Evolutionary conservation across 2,113 vertebrate genomes (phyloP), one percentile per base, ranked within the genome.

Genomic region (Neolamprologus cancellatus): DNA sequence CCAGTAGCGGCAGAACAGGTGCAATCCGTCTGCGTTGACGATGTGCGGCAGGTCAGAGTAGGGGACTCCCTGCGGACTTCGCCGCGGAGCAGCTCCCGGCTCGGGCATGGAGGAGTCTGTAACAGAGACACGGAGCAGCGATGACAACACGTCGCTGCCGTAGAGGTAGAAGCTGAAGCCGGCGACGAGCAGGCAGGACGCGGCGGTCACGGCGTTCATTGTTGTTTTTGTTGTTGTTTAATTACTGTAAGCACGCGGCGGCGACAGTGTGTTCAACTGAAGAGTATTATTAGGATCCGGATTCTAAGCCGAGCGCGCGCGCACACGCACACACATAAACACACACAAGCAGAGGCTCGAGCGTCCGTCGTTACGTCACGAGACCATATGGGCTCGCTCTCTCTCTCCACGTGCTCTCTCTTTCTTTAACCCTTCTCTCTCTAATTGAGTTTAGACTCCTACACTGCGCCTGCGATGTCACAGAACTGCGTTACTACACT

Each of bases 1-100:
- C 98, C 98, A 99, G 94, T 98, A 98, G 92, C 96, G 97, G 95
- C 98, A 99, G 97, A 98, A 99, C 90, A 99, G 96, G 94, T 98
- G 93, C 94, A 97, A 96, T 80, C 98, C 98, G 2, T 99, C 98
- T 13, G 96, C 97, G 69, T 99, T 99, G 94, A 99, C 74, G 87
- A 99, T 96, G 93, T 99, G 97, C 87, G 92, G 96, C 74, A 98
- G 95, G 87, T 98, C 97, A 90, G 92, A 91, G 95, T 97, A 97
- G 0, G 96, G 96, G 84, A 97, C 92, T 80, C 95, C 97, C 92
- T 98, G 98, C 57, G 98, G 98, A 86, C 96, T 98, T 84, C 93
- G 94, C 90, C 96, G 96, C 71, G 97, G 94, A 1, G 95, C 95
- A 0, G 95, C 96, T 94, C 95, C 96, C 90, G 96, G 96, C 95